phyloP scores from a whole-genome alignment of 2,797 vertebrate species.

The Micropoecilia bifurca region DNA sequence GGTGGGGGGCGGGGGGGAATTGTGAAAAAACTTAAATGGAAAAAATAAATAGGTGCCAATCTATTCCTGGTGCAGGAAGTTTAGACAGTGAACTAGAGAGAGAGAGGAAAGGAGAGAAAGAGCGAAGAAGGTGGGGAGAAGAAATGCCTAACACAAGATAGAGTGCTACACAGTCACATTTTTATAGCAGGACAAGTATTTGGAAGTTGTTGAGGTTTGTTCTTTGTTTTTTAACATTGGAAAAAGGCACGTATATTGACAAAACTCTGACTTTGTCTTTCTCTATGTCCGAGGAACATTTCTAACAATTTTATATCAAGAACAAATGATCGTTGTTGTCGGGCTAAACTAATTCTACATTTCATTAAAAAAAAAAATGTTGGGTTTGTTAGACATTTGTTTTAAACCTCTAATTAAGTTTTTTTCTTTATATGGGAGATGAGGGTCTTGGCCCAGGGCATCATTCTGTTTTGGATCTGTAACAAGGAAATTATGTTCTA shows the following conservation, averaged over 20 bases:
- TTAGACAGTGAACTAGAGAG: constrained; percentile 9
- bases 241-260: background rate
- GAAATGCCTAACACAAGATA: background rate
- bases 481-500: background rate
- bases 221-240: background rate
- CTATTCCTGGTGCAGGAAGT: constrained; percentile 63
- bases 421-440: background rate
- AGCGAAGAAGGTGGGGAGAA: background rate
- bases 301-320: background rate
- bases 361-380: background rate
- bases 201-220: background rate
- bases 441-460: background rate
- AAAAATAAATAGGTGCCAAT: constrained; percentile 57
- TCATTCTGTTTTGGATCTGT: background rate
- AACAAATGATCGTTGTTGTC: background rate
- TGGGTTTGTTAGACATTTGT: background rate
- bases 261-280: background rate
- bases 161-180: too few species aligned
- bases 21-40: constrained; percentile 48
- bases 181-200: background rate
- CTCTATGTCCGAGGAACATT: background rate
- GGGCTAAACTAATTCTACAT: background rate
- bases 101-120: too few species aligned
- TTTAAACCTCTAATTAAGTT: background rate
- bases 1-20: constrained; percentile 17